phyloP scores from a whole-genome alignment of 1,140 invertebrate genomes.

The Hestina assimilis region DNA sequence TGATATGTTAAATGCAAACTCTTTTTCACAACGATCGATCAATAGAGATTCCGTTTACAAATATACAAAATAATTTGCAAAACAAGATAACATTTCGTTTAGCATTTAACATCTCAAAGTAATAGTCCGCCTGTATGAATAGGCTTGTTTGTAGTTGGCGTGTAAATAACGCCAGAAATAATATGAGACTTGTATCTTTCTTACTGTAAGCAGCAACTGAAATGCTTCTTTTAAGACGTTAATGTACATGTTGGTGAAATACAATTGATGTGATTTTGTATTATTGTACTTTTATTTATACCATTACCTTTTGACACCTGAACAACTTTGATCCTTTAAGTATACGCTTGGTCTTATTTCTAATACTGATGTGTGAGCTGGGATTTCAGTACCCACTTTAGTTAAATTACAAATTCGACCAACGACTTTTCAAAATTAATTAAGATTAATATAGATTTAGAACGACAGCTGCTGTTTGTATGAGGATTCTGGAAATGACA shows the following conservation, averaged over 20 bases:
- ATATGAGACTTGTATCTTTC: conserved; percentile 67
- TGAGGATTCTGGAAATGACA: too few species aligned
- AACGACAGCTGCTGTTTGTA: too few species aligned
- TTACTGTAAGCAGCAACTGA: conserved; percentile 70
- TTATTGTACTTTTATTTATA: conserved; percentile 52
- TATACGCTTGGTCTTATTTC: too few species aligned
- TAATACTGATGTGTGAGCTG: too few species aligned
- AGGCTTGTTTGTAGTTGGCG: conserved; percentile 66
- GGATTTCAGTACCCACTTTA: too few species aligned
- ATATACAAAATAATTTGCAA: too few species aligned
- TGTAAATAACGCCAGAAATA: conserved; percentile 41
- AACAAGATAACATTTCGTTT: neutral
- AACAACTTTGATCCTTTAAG: neutral
- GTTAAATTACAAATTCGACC: too few species aligned
- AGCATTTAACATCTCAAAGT: conserved; percentile 56
- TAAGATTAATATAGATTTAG: too few species aligned
- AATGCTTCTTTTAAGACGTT: conserved; percentile 74
- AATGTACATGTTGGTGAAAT: conserved; percentile 78
- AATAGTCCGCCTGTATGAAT: conserved; percentile 67
- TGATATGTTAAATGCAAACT: conserved; percentile 60
- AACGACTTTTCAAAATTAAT: too few species aligned
- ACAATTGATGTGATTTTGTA: conserved; percentile 78
- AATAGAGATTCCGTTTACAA: too few species aligned
- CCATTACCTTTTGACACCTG: neutral
- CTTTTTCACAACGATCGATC: neutral